Conservation (phyloP, 2,113 vertebrate species). For the Cephalopterus ornatus region DNA sequence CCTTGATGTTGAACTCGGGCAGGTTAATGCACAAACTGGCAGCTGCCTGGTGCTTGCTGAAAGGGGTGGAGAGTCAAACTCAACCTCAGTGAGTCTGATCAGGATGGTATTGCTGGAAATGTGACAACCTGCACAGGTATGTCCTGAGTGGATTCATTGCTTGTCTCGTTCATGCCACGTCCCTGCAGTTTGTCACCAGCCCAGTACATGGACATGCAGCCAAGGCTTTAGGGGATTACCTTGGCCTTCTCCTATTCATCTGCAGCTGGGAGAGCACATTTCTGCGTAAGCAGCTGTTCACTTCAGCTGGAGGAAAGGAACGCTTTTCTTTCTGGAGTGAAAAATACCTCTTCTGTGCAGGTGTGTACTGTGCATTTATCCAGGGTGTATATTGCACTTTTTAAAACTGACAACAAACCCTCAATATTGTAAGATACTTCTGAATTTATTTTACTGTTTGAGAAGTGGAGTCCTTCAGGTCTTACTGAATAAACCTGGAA, state of each 20-base stretch:
- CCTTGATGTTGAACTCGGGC: not conserved
- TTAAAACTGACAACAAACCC: not conserved
- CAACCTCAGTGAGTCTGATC: rapidly evolving
- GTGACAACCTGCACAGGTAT: not conserved
- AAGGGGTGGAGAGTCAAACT: not conserved
- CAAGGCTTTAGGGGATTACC: rapidly evolving
- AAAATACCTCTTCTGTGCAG: not conserved
- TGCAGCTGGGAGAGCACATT: not conserved
- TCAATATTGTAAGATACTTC: not conserved
- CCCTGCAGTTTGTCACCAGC: not conserved
- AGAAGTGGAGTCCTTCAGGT: not conserved
- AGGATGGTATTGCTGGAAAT: not conserved
- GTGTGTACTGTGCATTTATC: not conserved
- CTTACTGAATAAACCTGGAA: not conserved
- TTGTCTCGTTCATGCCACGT: not conserved
- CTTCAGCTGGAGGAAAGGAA: not conserved
- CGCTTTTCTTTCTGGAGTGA: not conserved
- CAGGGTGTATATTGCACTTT: not conserved
- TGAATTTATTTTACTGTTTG: not conserved
- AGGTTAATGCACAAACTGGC: not conserved
- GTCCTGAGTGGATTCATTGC: not conserved
- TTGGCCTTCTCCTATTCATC: not conserved
- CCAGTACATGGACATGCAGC: rapidly evolving
- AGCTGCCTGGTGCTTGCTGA: not conserved
- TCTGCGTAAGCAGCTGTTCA: not conserved